Evolutionary conservation across 2,888 invertebrate genomes (phyloP).

Genomic region (Lepidonotus clava): DNA sequence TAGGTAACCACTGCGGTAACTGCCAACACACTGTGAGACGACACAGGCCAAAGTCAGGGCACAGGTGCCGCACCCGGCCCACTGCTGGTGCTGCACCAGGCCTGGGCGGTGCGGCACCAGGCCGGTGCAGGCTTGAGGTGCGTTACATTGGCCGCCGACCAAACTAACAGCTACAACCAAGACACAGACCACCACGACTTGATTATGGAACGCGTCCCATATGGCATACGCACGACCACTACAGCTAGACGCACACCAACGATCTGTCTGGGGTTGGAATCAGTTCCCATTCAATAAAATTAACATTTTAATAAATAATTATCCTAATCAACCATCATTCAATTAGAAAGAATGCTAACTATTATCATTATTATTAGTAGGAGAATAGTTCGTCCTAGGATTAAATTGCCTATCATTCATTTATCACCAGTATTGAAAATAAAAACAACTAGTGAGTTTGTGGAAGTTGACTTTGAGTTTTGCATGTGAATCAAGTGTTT

Average conservation of each 20-base stretch:
- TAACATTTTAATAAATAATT: constrained; percentile 38
- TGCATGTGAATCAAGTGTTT: constrained; percentile 54
- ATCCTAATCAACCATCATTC: constrained; percentile 44
- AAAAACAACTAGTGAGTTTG: constrained; percentile 52
- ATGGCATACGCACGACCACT: constrained; percentile 43
- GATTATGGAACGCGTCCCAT: neutral
- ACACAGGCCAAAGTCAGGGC: neutral
- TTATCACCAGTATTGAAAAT: constrained; percentile 53
- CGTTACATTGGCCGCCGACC: neutral
- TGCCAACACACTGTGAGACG: too few species aligned
- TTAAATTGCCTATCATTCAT: constrained; percentile 48
- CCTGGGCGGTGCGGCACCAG: neutral
- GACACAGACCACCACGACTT: constrained; percentile 31
- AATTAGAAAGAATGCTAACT: constrained; percentile 41
- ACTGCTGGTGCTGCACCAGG: neutral
- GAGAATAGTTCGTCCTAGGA: constrained; percentile 41
- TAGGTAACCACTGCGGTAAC: neutral
- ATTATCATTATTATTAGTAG: constrained; percentile 29
- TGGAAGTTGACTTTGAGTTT: constrained; percentile 54
- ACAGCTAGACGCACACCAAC: constrained; percentile 47
- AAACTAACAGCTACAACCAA: constrained; percentile 13
- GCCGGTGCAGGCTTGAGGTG: neutral
- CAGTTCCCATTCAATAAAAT: constrained; percentile 45
- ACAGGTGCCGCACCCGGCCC: neutral
- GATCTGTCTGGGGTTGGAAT: constrained; percentile 50